A percentile compares a stretch with the other conserved stretches of the same genome.
Conservation (phyloP, 2,113 vertebrate genomes). For the Mola mola region DNA sequence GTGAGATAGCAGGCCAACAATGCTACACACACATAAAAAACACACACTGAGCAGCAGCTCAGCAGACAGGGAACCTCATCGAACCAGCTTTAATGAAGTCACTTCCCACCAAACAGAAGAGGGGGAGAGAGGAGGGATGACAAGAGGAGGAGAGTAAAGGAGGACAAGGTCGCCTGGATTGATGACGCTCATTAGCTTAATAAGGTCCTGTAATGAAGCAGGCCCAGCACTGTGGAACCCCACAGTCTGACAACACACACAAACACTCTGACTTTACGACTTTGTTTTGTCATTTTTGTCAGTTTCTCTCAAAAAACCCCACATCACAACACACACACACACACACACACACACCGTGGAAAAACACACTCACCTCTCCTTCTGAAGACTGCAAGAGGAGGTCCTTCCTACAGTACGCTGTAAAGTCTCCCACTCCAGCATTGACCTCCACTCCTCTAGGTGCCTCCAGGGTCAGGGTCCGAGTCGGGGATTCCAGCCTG, state of each 20-base stretch:
- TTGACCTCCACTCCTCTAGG: constrained; percentile 93
- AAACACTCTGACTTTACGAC: background rate
- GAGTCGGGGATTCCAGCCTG: constrained; percentile 96
- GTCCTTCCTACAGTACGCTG: constrained; percentile 93
- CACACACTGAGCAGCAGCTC: constrained; percentile 22
- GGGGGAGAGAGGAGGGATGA: constrained; percentile 56
- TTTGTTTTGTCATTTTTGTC: constrained; percentile 33
- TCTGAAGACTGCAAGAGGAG: constrained; percentile 94
- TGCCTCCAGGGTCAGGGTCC: constrained; percentile 95
- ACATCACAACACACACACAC: background rate
- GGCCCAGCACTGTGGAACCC: constrained; percentile 60
- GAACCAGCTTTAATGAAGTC: constrained; percentile 78
- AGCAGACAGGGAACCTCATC: constrained; percentile 74
- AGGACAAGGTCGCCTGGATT: constrained; percentile 79
- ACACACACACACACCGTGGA: background rate
- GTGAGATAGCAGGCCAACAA: constrained; percentile 70
- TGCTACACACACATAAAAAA: constrained; percentile 19
- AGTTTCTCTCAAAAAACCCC: background rate
- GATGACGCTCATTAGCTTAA: constrained; percentile 80
- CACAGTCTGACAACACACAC: constrained; percentile 35
- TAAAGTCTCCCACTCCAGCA: constrained; percentile 94
- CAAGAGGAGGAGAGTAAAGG: constrained; percentile 64
- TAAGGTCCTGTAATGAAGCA: constrained; percentile 79
- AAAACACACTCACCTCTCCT: constrained; percentile 77
- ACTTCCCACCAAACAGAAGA: constrained; percentile 71